Conservation (phyloP, 2,888 invertebrate genomes). For the Caenorhabditis sinica region DNA sequence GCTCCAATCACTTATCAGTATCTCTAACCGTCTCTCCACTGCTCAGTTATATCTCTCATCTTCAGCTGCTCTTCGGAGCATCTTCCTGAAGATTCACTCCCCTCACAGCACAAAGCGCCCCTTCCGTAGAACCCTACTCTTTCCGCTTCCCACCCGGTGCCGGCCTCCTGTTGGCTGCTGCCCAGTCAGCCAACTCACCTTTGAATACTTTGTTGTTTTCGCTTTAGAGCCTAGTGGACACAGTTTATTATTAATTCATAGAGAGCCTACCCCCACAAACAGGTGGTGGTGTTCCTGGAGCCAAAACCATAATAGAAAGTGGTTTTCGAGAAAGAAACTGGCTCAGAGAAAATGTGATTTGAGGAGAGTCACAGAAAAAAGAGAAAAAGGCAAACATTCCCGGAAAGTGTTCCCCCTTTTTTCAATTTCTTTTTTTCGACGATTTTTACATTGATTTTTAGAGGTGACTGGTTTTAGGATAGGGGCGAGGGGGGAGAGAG, state of each 20-base stretch:
- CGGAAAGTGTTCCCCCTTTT: conserved; percentile 44
- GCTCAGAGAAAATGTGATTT: conserved; percentile 12
- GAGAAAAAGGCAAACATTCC: conserved; percentile 39
- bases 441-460: conserved; percentile 14
- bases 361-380: conserved; percentile 16
- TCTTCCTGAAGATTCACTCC: conserved; percentile 59
- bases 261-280: background rate
- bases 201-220: background rate
- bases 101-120: conserved; percentile 11
- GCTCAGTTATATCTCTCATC: background rate
- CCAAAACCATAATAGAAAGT: conserved; percentile 16
- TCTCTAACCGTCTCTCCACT: background rate
- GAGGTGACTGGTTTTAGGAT: conserved; percentile 2
- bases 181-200: background rate
- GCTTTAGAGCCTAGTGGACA: background rate
- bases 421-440: conserved; percentile 25
- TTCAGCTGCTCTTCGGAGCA: background rate
- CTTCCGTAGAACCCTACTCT: background rate
- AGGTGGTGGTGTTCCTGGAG: conserved; percentile 15
- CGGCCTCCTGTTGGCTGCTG: conserved; percentile 11
- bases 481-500: too few species aligned
- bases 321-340: conserved; percentile 2
- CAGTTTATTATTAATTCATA: conserved; percentile 35
- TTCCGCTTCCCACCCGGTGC: conserved; percentile 35
- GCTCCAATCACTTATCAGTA: conserved; percentile 56